phyloP scores from a whole-genome alignment of 2,888 invertebrate genomes.

The Erebia palarica region DNA sequence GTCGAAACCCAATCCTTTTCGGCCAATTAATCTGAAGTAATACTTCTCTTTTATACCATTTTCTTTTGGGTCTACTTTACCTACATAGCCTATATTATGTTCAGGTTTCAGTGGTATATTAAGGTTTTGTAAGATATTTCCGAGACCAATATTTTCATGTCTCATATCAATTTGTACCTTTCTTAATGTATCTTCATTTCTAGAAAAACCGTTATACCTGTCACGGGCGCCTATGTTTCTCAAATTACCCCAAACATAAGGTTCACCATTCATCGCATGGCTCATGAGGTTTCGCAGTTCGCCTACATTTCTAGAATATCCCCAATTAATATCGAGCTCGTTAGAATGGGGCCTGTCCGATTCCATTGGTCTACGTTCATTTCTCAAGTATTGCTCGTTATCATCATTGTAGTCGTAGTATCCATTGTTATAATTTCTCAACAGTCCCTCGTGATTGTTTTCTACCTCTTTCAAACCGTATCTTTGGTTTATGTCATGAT shows the following conservation, averaged over 20 bases:
- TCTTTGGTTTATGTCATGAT: conserved; percentile 21
- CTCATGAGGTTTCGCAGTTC: neutral
- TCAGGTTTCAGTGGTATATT: neutral
- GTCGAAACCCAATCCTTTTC: conserved; percentile 10
- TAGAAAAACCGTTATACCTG: neutral
- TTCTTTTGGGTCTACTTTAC: neutral
- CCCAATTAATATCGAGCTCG: conserved; percentile 4
- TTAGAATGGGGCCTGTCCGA: neutral
- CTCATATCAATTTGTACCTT: neutral
- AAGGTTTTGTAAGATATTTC: neutral
- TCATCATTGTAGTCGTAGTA: conserved; percentile 8
- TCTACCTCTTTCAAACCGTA: neutral
- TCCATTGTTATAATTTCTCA: neutral
- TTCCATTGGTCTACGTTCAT: neutral
- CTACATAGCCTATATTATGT: neutral
- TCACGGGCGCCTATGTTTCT: neutral
- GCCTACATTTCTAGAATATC: conserved; percentile 2
- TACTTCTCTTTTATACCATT: neutral
- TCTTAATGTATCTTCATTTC: neutral
- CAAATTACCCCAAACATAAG: neutral
- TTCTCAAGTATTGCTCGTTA: neutral
- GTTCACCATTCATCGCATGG: neutral
- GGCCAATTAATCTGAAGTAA: conserved; percentile 3
- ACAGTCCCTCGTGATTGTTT: neutral
- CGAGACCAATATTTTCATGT: neutral